These are phyloP conservation scores for Mustelus asterias DNA, from an alignment of 2,113 vertebrate genomes.

Conservation along the genomic window DNA sequence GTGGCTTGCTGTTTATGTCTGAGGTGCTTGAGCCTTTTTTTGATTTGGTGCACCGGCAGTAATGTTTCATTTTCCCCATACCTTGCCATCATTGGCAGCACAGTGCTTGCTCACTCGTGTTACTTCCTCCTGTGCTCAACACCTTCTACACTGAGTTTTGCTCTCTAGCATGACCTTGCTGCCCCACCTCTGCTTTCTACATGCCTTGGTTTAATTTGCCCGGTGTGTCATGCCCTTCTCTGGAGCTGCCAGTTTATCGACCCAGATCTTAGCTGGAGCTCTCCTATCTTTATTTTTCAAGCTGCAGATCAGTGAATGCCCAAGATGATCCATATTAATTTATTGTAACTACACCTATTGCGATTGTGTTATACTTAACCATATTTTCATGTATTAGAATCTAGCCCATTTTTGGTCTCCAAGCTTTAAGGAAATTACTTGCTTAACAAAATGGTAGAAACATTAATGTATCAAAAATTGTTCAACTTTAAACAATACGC, in stretches of 20 bases:
- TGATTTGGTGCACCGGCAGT: background rate
- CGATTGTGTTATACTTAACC: background rate
- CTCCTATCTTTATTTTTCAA: background rate
- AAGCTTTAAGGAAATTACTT: background rate
- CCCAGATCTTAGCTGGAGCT: background rate
- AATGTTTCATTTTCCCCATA: background rate
- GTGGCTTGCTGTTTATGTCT: background rate
- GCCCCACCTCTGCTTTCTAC: background rate
- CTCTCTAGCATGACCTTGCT: background rate
- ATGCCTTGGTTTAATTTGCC: background rate
- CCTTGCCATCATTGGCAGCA: background rate
- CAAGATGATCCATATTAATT: constrained; percentile 8
- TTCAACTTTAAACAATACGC: constrained; percentile 6
- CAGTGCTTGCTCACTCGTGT: constrained; percentile 13
- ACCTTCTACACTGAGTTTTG: background rate
- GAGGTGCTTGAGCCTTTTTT: constrained; percentile 9
- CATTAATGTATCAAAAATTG: background rate
- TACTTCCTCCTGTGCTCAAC: background rate
- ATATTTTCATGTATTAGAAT: constrained; percentile 15
- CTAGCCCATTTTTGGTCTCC: background rate
- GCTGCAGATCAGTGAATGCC: constrained; percentile 35
- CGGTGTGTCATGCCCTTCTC: background rate
- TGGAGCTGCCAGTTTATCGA: background rate
- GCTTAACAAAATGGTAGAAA: background rate
- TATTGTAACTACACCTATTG: constrained; percentile 17